Evolutionary conservation across 2,888 invertebrate species (phyloP).

Genomic region (Monoplex corrugatus): DNA sequence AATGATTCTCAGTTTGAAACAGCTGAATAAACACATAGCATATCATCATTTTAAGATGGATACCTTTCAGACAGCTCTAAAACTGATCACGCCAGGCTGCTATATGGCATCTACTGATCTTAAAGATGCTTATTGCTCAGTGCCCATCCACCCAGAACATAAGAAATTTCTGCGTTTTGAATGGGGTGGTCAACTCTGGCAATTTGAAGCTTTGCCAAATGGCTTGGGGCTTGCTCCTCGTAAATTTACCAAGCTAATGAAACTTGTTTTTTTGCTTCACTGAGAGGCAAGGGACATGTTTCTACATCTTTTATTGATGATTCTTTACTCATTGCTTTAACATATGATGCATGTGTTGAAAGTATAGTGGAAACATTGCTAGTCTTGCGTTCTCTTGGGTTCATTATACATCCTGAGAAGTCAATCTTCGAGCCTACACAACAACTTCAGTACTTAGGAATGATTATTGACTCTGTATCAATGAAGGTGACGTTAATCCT

Average conservation of each 20-base stretch:
- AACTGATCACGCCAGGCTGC: not conserved
- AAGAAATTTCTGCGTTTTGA: slow-evolving; percentile 7
- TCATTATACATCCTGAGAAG: slow-evolving; percentile 23
- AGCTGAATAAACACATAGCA: not conserved
- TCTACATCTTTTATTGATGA: slow-evolving; percentile 40
- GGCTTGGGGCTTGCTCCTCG: slow-evolving; percentile 21
- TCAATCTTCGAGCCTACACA: slow-evolving; percentile 32
- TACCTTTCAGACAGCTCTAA: not conserved
- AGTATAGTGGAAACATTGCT: not conserved
- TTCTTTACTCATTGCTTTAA: slow-evolving; percentile 53
- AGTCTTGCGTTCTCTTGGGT: not conserved
- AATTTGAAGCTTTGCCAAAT: slow-evolving; percentile 34
- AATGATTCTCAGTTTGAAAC: not conserved
- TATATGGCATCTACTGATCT: not conserved
- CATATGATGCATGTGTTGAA: slow-evolving; percentile 47
- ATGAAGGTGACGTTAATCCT: slow-evolving; percentile 58
- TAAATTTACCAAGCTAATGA: slow-evolving; percentile 16
- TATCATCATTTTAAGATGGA: slow-evolving; percentile 26
- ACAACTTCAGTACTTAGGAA: not conserved
- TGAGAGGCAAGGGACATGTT: slow-evolving; percentile 19
- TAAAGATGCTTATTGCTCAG: not conserved
- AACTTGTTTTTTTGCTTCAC: not conserved
- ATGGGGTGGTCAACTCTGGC: slow-evolving; percentile 13
- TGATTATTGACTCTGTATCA: slow-evolving; percentile 14
- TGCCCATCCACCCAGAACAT: not conserved